Conservation (phyloP, 2,113 vertebrate genomes). For the Myotis lucifugus region DNA sequence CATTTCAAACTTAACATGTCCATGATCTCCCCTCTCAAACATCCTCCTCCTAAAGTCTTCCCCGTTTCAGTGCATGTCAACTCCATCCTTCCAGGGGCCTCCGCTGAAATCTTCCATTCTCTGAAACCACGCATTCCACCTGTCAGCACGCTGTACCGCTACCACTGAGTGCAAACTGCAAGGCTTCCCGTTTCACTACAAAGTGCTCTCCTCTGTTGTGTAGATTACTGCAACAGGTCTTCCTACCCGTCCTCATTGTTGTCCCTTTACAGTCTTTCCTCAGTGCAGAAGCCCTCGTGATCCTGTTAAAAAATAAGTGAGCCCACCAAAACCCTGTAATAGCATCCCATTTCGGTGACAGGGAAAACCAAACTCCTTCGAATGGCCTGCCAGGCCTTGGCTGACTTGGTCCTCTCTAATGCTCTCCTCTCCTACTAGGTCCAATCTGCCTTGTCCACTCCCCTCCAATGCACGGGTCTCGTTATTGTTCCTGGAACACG, state of each 20-base stretch:
- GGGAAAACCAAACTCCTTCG: not conserved
- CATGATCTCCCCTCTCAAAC: not conserved
- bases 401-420: too few species aligned
- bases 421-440: not conserved
- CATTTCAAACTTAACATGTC: not conserved
- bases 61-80: not conserved
- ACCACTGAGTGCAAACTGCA: too few species aligned
- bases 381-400: not conserved
- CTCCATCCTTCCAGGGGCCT: not conserved
- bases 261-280: not conserved
- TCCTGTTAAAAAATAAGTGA: not conserved
- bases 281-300: not conserved
- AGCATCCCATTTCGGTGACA: not conserved
- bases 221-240: not conserved
- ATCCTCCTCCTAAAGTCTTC: not conserved
- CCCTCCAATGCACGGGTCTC: not conserved
- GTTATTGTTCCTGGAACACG: not conserved
- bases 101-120: not conserved
- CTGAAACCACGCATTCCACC: not conserved
- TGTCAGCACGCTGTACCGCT: not conserved
- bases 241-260: not conserved
- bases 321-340: not conserved
- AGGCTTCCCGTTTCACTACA: not conserved
- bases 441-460: not conserved
- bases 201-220: not conserved